These are phyloP conservation scores for Serranochromis macrocephalus DNA, from an alignment of 2,113 vertebrate species.

Conservation along the genomic window DNA sequence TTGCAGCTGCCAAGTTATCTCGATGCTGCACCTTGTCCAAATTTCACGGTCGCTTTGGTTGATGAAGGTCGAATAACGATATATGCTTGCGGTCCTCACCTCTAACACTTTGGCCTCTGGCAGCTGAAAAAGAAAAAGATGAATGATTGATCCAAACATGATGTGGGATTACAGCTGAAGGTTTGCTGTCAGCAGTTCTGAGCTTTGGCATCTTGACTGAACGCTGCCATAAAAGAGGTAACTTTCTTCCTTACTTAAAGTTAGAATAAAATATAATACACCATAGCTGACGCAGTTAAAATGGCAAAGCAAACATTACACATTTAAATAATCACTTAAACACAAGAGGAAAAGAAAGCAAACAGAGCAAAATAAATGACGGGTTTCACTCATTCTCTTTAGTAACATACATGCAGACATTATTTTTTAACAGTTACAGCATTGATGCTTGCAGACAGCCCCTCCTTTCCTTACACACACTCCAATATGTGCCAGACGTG, in stretches of 20 bases:
- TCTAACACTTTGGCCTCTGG: conserved; percentile 21
- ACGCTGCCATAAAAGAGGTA: not conserved
- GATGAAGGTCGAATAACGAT: conserved; percentile 31
- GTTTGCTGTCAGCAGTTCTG: not conserved
- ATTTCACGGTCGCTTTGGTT: conserved; percentile 49
- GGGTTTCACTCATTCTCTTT: not conserved
- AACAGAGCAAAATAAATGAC: not conserved
- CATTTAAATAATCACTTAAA: not conserved
- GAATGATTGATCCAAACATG: conserved; percentile 24
- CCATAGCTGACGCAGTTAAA: not conserved
- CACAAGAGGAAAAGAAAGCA: not conserved
- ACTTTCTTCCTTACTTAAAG: not conserved
- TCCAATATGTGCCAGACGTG: not conserved
- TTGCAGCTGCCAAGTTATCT: conserved; percentile 3
- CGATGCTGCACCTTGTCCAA: conserved; percentile 44
- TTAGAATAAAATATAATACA: not conserved
- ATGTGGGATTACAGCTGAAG: conserved; percentile 1
- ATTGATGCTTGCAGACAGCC: not conserved
- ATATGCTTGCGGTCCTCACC: conserved; percentile 39
- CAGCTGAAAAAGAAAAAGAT: not conserved
- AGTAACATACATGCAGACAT: not conserved
- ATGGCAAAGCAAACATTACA: not conserved
- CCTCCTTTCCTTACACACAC: not conserved
- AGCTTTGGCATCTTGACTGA: not conserved
- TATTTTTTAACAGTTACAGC: not conserved